These are phyloP conservation scores for Monochamus alternatus DNA, from an alignment of 2,888 invertebrate genomes.

Conservation along the genomic window DNA sequence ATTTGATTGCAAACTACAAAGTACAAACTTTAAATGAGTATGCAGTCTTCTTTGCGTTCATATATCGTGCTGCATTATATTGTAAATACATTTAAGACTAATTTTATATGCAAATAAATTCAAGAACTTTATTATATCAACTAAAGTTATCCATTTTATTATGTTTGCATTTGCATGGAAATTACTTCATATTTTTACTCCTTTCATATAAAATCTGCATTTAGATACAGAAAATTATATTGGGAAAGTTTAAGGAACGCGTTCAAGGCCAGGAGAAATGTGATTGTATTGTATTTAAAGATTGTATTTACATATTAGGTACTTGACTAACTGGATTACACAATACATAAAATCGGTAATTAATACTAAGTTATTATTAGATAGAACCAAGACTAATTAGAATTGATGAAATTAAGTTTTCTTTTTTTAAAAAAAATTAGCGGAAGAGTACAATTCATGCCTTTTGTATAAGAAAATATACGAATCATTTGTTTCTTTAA, in stretches of 20 bases:
- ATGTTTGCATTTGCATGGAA: conserved; percentile 35
- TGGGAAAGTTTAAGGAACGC: conserved; percentile 32
- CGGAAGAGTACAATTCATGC: no score
- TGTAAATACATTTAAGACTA: conserved; percentile 21
- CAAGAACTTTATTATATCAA: conserved; percentile 37
- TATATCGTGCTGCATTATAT: conserved; percentile 21
- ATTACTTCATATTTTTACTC: conserved; percentile 36
- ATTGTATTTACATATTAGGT: neutral
- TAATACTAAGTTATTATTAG: no score
- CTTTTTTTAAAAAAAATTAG: no score
- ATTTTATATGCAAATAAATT: conserved; percentile 39
- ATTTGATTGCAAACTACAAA: conserved; percentile 23
- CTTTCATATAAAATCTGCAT: conserved; percentile 35
- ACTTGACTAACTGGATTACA: no score
- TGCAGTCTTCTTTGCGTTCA: conserved; percentile 11
- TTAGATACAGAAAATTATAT: conserved; percentile 34
- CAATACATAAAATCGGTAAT: no score
- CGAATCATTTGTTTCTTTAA: no score
- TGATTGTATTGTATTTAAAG: neutral
- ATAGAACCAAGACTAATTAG: no score
- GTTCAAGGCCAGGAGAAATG: conserved; percentile 5
- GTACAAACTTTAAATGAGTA: conserved; percentile 16
- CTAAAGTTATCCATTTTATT: conserved; percentile 40
- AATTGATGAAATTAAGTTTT: no score
- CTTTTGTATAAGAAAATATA: no score